Evolutionary conservation across 2,888 invertebrate species (phyloP).

Genomic region (Philaethria dido): DNA sequence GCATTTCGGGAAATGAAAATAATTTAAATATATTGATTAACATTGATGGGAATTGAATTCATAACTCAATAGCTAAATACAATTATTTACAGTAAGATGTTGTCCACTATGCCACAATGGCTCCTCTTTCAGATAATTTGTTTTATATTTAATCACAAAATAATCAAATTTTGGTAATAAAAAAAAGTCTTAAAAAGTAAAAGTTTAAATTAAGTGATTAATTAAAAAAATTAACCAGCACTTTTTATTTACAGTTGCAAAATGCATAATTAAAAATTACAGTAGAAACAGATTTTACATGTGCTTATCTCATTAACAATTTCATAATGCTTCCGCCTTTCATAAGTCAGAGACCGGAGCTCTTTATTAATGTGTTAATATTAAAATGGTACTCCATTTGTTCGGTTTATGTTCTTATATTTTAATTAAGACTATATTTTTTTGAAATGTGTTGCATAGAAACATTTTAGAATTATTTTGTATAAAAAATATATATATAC

Average conservation of each 20-base stretch:
- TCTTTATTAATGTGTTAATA: constrained; percentile 5
- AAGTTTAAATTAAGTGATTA: background rate
- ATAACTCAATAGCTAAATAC: no score
- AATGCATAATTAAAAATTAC: background rate
- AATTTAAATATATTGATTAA: no score
- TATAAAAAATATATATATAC: no score
- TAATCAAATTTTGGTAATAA: background rate
- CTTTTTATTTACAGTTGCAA: background rate
- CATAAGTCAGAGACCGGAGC: background rate
- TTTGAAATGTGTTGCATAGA: no score
- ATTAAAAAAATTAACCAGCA: background rate
- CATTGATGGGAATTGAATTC: no score
- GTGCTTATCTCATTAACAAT: background rate
- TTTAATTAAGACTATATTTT: no score
- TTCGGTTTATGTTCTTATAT: background rate
- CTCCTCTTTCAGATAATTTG: no score
- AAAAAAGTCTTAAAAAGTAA: background rate
- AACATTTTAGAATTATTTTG: no score
- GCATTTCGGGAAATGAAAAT: no score
- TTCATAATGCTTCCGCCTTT: constrained; percentile 2
- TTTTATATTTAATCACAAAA: background rate
- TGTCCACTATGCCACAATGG: no score
- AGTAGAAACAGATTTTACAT: background rate
- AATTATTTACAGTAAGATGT: no score
- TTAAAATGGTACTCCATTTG: background rate